Base-by-base conservation (phyloP, 2,888 invertebrate species). In the Neelides folsomi region DNA sequence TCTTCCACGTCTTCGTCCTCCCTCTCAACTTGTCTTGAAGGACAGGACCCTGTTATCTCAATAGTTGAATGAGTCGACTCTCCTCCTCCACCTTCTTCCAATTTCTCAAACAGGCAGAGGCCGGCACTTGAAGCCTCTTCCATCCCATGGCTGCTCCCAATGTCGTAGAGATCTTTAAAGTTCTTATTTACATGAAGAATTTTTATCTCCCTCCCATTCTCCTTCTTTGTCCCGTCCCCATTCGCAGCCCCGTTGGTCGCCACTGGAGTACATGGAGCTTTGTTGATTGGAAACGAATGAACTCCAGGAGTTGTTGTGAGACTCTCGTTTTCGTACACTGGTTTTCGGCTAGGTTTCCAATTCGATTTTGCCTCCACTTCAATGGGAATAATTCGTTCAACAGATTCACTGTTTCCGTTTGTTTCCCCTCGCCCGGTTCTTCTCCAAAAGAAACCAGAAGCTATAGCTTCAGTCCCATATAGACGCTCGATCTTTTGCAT, bases 401-500 rank as follows among this genome's bases (percentile, higher is more conserved):
- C 16, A 13, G 36, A 2, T n/a, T 12, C 13, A 3, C 6, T 13
- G 20, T 20, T 20, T 16, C 6, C 34, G 34, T 20, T 12, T 5
- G 12, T 12, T 47, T 42, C 56, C 52, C 13, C 35, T 12, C 27
- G 15, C 2, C 19, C 39, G 34, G 34, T 53, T 39, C 47, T 34
- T 16, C 79, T 78, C 60, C 81, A 80, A 68, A 86, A 83, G 68
- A 87, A 87, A 1, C 85, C 86, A 68, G 86, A 86, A 1, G 86
- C 87, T 35, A 88, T 69, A 1, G 88, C 87, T 4, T 86, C 86
- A 4, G 87, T 86, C 0, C 90, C 90, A 68, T 89, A 90, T 2
- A 90, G 72, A 48, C 89, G 76, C 66, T 90, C 90, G 1, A 90
- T 88, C 42, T 88, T 77, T 67, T 89, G 88, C 67, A 89, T 85